Evolutionary conservation across 1,140 invertebrate genomes (phyloP), one percentile per base, ranked within the genome.

Genomic region (Diorhabda sublineata): DNA sequence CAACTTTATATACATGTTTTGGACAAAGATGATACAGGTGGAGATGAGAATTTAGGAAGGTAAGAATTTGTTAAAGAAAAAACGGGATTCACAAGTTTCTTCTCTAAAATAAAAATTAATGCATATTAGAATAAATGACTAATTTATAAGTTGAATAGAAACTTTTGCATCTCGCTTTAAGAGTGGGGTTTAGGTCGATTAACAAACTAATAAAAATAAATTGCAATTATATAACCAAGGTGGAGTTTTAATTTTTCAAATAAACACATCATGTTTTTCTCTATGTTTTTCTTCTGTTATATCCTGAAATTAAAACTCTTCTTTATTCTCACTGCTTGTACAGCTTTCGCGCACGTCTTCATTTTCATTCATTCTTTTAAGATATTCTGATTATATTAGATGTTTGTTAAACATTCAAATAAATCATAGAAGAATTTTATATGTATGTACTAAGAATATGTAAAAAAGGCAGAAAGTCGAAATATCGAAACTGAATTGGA

Each of bases 1-100:
- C 85, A 86, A 76, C 82, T 96, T 81, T 87, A 90, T 73, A 81
- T 96, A 73, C 87, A 89, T 76, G 81, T 96, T 69, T 90, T 88
- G 86, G 94, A 97, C 85, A 87, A 87, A 80, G 91, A 96, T 80
- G 93, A 96, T 80, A 83, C 91, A 64, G 92, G 89, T 78, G 89
- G 92, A 78, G 92, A 96, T 83, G 92, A 93, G 82, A 86, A 83
- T 76, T 85, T 94, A 70, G 92, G 92, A 82, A 92, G 90, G 92
- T 93, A 87, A 86, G 85, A 61, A 65, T 26, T 26, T n/a, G 4
- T 8, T 8, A 52, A 60, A 7, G 2, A 11, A 6, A 6, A 60
- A 6, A 60, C 8, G 41, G n/a, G 7, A 61, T 8, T 47, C 44
- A 63, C 7, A 52, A 45, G n/a, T 63, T 45, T 61, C 11, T 11